Base-by-base conservation (phyloP, 2,888 invertebrate genomes). In the Cerceris ruficornis region DNA sequence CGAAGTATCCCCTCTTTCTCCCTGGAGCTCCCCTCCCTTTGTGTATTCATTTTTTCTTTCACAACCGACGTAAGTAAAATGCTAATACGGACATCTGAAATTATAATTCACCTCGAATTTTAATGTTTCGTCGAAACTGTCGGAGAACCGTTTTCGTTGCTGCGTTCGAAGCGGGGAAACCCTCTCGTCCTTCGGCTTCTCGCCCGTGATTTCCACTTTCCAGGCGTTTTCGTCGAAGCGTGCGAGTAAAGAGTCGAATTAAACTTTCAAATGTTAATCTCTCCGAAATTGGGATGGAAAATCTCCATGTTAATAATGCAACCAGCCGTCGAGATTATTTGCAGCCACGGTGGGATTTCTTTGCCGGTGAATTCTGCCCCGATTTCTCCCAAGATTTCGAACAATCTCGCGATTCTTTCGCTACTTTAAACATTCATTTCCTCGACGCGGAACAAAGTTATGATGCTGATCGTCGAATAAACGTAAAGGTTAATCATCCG, bases 21-120 rank as follows among this genome's bases (percentile, higher is more conserved):
- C 46, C 2, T 2, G 5, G 11, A 46, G 8, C 6, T 46, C 11
- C 46, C 46, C 9, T 50, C 61, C 17, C 9, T 59, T 74, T 69
- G 75, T 69, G 75, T 77, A 69, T 77, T 69, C 75, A 75, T 69
- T 69, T 77, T 70, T 55, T 50, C 14, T 28, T 52, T 55, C 15
- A 14, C 11, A 41, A 7, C 11, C 57, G 9, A 66, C 77, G 77
- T 66, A 77, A 77, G 70, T 66, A 54, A 77, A 71, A 77, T 77
- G 76, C 65, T 75, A 77, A 77, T 77, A 8, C 11, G 41, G 39
- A 46, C 41, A 75, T 77, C 66, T 77, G 57, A 76, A 76, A 77
- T 77, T 76, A 66, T 76, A 77, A 77, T 77, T 76, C 15, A 49
- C 42, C 50, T 46, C n/a, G 57, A 55, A 77, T 66, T 55, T 55